Evolutionary conservation across 2,113 vertebrate genomes (phyloP), one percentile per base, ranked within the genome.

Genomic region (Epinephelus lanceolatus): DNA sequence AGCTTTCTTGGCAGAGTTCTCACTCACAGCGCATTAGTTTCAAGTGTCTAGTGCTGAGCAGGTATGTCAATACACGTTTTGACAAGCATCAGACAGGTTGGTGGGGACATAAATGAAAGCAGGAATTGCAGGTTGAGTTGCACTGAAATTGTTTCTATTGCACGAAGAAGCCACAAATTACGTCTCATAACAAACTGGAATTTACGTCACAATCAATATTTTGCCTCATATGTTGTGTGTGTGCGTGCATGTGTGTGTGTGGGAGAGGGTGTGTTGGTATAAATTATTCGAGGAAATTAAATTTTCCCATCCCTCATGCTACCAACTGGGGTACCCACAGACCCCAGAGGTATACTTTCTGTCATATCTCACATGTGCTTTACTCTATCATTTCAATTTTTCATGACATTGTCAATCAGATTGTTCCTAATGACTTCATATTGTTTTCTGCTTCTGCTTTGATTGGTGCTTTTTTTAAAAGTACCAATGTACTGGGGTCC

Each of bases 21-120:
- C 40, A 47, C 21, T 73, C 23, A 67, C 18, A 45, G 13, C 59
- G 52, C 15, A 52, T 57, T n/a, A 33, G 27, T 55, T 69, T 66
- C 11, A 56, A 13, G 25, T 68, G 42, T 61, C 10, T n/a, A 5
- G 25, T 37, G 23, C 15, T 27, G 33, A 78, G 52, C 73, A 77
- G 63, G 68, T 83, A 61, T 51, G 47, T 55, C 18, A 73, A 40
- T 40, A 11, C 71, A 67, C 4, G 65, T 75, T 84, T 80, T 68
- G 42, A 80, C 81, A 84, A 77, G 76, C 51, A 78, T 25, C 25
- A 47, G 47, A 76, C 33, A 71, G 3, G n/a, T 21, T 42, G 21
- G 1, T 14, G 7, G 13, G 14, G 27, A 1, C 60, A 60, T 23
- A 30, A 37, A 49, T 62, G 5, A 60, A 60, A 84, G 30, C 59